Base-by-base conservation (phyloP, 2,888 invertebrate genomes). In the Embidobia sp. region DNA sequence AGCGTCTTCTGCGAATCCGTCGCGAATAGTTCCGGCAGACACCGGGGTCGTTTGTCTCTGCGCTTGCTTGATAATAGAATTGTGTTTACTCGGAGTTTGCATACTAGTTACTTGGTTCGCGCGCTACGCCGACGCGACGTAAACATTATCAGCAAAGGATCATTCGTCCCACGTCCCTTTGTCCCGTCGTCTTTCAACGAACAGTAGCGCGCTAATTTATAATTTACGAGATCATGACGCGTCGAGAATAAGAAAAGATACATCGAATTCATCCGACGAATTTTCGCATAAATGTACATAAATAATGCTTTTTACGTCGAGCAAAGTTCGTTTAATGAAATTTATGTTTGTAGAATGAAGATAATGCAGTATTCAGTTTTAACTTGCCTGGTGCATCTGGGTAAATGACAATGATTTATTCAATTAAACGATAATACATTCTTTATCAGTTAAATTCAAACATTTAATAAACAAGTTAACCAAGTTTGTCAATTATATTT, bases 81-180 rank as follows among this genome's bases (percentile, higher is more conserved):
- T 87, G 85, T 87, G 85, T 87, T 88, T 88, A 87, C 85, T 82
- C 83, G 78, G 81, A 87, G 86, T 87, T 88, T 85, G 86, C 86
- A 86, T 86, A 84, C 85, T 85, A 85, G 85, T 87, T 87, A 84
- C 82, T 80, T 79, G 82, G 80, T 82, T 85, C 83, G 81, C 83
- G 82, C 82, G 81, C 82, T 81, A 84, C 82, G 80, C 80, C 79
- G 80, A 81, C 82, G 85, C 79, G 80, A 81, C 82, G 85, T 86
- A 87, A 87, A 86, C 86, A 88, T 87, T 85, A 86, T 87, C 81
- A 84, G 80, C 80, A 66, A 80, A 79, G 79, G 77, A 77, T 83
- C 82, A 85, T 83, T 84, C 81, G 76, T 79, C 77, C 80, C 80
- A 70, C 80, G 63, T 81, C 79, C 42, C 79, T 73, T 70, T 77